phyloP scores from a whole-genome alignment of 2,113 vertebrate species.

The Turnix velox region DNA sequence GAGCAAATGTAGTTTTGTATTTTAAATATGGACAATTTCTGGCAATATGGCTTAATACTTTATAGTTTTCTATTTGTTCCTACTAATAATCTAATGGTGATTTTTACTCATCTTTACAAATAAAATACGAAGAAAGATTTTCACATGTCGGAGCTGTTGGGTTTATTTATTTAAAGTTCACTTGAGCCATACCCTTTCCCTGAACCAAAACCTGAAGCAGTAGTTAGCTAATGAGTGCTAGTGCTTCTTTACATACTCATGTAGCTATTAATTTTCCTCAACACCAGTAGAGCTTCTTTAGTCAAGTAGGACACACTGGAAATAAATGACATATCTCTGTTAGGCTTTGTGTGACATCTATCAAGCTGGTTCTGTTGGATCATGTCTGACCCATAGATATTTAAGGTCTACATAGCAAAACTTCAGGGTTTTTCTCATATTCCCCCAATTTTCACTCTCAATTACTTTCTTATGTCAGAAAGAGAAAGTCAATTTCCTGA shows the following conservation, averaged over 20 bases:
- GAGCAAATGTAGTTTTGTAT: background rate
- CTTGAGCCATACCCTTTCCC: background rate
- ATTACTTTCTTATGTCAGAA: background rate
- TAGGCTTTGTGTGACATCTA: background rate
- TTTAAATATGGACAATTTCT: background rate
- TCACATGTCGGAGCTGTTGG: background rate
- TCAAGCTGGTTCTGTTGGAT: background rate
- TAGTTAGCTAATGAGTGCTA: background rate
- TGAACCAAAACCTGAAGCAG: background rate
- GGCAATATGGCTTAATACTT: background rate
- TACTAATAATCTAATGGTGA: background rate
- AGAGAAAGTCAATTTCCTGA: conserved; percentile 7
- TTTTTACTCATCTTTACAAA: background rate
- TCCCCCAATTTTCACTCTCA: background rate
- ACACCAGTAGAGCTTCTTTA: background rate
- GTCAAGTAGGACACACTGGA: background rate
- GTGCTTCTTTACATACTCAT: background rate
- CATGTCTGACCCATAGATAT: background rate
- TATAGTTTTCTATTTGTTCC: background rate
- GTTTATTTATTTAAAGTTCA: background rate
- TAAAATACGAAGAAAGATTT: background rate
- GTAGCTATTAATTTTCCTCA: background rate
- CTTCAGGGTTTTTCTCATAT: background rate
- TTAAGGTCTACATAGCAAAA: background rate
- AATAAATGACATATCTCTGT: background rate